Base-by-base conservation (phyloP, 1,140 invertebrate genomes). In the Lineus longissimus region DNA sequence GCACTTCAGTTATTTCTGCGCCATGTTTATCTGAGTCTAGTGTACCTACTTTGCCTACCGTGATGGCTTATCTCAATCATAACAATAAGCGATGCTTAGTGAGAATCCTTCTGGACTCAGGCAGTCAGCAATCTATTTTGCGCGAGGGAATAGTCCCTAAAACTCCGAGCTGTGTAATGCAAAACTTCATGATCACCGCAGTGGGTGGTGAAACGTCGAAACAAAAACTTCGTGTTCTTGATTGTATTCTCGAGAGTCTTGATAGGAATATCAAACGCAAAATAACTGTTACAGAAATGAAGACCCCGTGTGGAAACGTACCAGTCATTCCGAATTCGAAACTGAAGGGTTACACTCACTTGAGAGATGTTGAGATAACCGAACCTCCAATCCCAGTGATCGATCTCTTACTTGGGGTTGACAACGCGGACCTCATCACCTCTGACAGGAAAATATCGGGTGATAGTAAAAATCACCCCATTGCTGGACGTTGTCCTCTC, bases 391-490 rank as follows among this genome's bases (percentile, higher is more conserved):
- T 6, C 27, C 17, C 23, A 27, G 30, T 31, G 30, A 57, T 57
- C 6, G 55, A 57, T 19, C 7, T 57, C 4, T 25, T 57, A 27
- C 55, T 57, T 19, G 55, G 55, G 31, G 55, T 57, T 4, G 55
- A 57, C 19, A 57, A 57, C 19, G 17, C 55, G 4, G 55, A 57
- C 19, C 17, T 57, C 4, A 27, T 57, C 55, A 30, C 55, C n/a
- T 4, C 55, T 6, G 47, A 51, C 9, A n/a, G n/a, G 25, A 19
- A 27, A 9, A 4, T 51, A 27, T 7, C 6, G 4, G 47, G 47
- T 51, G 47, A 7, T 6, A n/a, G n/a, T 51, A 9, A 19, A 27
- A 4, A n/a, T 51, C 6, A 51, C 25, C 47, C 25, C 19, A 23
- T 51, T 7, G 47, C 47, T 23, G 47, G 19, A 6, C n/a, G 47